Conservation (phyloP, 2,888 invertebrate genomes). For the Drosophila fungiperda region DNA sequence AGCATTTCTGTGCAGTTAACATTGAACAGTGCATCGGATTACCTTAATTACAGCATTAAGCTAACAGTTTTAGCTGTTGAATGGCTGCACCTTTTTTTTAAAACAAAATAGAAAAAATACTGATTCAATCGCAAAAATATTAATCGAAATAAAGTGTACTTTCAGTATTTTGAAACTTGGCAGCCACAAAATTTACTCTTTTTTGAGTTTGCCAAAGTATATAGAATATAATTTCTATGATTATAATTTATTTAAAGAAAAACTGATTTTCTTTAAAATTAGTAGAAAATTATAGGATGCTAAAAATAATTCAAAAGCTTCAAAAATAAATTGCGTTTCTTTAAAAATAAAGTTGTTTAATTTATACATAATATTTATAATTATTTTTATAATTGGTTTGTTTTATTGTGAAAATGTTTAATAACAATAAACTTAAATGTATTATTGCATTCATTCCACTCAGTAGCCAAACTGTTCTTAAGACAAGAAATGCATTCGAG, state of each 20-base stretch:
- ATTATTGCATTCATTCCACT: not conserved
- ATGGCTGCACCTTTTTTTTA: not conserved
- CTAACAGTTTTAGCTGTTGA: not conserved
- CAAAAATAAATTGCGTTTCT: not conserved
- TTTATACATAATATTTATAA: not conserved
- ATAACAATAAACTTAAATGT: not conserved
- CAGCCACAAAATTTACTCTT: not conserved
- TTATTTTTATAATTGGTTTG: not conserved
- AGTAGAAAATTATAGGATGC: not conserved
- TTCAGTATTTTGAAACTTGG: not conserved
- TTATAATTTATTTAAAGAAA: not conserved
- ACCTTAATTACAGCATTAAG: not conserved
- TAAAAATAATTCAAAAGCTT: not conserved
- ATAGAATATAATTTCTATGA: not conserved
- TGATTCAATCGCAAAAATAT: not conserved
- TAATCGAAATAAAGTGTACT: not conserved
- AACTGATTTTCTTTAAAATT: not conserved
- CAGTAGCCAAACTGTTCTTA: not conserved
- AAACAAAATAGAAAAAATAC: too few species aligned
- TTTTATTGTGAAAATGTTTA: not conserved
- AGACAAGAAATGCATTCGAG: not conserved
- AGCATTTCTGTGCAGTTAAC: not conserved
- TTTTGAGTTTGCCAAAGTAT: not conserved
- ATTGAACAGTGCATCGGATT: not conserved
- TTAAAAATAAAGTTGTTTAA: not conserved